phyloP scores from a whole-genome alignment of 2,797 vertebrate genomes.

The Distichodus sexfasciatus region DNA sequence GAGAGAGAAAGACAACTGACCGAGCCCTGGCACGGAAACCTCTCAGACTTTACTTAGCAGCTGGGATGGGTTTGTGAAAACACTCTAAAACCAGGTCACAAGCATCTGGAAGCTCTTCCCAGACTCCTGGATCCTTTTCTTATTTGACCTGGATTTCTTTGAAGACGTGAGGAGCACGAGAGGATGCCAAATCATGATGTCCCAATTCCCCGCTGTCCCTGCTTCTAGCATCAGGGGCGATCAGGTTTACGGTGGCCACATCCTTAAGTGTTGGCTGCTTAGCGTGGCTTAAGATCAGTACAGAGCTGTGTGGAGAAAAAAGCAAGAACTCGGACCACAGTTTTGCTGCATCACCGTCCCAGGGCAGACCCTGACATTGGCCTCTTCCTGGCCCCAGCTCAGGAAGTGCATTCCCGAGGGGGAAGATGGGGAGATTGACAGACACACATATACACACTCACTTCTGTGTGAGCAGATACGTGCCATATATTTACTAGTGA shows the following conservation, averaged over 20 bases:
- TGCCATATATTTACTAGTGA: conserved; percentile 40
- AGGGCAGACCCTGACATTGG: conserved; percentile 50
- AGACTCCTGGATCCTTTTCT: conserved; percentile 59
- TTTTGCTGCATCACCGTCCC: conserved; percentile 66
- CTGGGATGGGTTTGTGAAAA: conserved; percentile 67
- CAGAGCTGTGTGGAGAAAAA: neutral
- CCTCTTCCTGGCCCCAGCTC: conserved; percentile 50
- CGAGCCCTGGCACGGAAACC: conserved; percentile 23
- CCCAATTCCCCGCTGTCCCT: conserved; percentile 44
- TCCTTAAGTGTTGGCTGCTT: neutral
- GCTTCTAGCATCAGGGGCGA: conserved; percentile 25
- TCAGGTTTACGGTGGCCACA: conserved; percentile 1
- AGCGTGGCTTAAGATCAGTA: neutral
- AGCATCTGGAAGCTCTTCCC: conserved; percentile 73
- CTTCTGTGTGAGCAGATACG: conserved; percentile 50
- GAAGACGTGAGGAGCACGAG: conserved; percentile 54
- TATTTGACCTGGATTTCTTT: conserved; percentile 69
- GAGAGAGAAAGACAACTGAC: neutral
- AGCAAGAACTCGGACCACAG: neutral
- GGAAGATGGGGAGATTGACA: too few relatives aligned
- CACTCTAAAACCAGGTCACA: conserved; percentile 65
- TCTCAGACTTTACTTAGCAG: conserved; percentile 59
- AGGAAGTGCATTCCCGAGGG: conserved; percentile 64
- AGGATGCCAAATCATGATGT: conserved; percentile 28
- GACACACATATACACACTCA: too few relatives aligned